These are phyloP conservation scores for Gadus chalcogrammus DNA, from an alignment of 2,113 vertebrate species.

Conservation along the genomic window DNA sequence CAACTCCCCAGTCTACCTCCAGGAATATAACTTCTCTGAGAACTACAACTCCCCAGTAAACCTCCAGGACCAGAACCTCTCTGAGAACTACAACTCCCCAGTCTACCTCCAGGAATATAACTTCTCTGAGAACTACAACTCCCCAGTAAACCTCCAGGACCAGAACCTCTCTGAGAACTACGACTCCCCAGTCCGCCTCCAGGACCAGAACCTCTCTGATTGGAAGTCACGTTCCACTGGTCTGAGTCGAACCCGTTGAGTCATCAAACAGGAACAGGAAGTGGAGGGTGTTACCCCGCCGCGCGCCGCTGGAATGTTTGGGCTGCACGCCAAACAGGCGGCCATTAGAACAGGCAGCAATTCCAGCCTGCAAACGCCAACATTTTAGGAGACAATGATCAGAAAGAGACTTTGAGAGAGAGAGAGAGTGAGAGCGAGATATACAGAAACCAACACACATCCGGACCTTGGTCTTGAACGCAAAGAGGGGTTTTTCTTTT, in stretches of 20 bases:
- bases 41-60: no score
- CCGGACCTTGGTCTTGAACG: slow-evolving; percentile 57
- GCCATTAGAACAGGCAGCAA: slow-evolving; percentile 41
- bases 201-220: background rate
- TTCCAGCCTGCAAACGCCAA: slow-evolving; percentile 66
- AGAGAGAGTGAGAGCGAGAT: background rate
- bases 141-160: no score
- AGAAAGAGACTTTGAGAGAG: slow-evolving; percentile 58
- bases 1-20: no score
- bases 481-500: slow-evolving; percentile 62
- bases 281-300: slow-evolving; percentile 55
- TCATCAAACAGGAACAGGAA: slow-evolving; percentile 43
- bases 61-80: no score
- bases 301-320: slow-evolving; percentile 58
- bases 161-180: no score
- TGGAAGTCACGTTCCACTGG: slow-evolving; percentile 28
- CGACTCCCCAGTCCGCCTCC: no score
- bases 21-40: no score
- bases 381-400: slow-evolving; percentile 68
- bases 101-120: no score
- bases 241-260: slow-evolving; percentile 37
- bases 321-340: slow-evolving; percentile 61
- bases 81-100: no score
- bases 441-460: background rate
- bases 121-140: no score